Evolutionary conservation across 2,113 vertebrate species (phyloP), one percentile per base, ranked within the genome.

Genomic region (Bos javanicus): DNA sequence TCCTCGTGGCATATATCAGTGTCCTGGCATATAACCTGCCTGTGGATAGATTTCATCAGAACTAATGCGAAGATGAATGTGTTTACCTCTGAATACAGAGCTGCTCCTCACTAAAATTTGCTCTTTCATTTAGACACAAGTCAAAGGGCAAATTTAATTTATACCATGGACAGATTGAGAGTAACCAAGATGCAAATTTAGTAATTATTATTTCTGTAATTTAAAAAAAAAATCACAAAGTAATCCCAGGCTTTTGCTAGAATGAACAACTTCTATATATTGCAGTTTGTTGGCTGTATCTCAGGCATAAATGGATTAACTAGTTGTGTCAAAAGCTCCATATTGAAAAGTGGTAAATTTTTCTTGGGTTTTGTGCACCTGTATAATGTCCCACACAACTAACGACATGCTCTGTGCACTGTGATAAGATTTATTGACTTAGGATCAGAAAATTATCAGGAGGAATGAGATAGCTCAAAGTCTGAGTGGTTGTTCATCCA

Each of bases 11-110:
- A 54, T 67, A 92, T 28, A 81, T 97, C 62, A 52, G 93, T 96
- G 74, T 96, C 64, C 92, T 98, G 97, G 98, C 89, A 95, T 17
- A 87, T 87, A 98, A 97, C 94, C 71, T 91, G 95, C 59, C 94
- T 94, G 93, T 56, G 36, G 93, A 97, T 90, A 88, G 96, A 96
- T 98, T 98, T 97, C 90, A 97, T 97, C 97, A 92, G 82, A 97
- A 57, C 95, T 97, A 97, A 97, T 96, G 59, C 87, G 43, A 98
- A 97, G 97, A 98, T 96, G 84, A 97, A 98, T 98, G 96, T 97
- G 96, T 97, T 98, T 97, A 96, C 62, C 39, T 95, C 95, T 76
- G 83, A 95, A 86, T 96, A 87, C n/a, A 92, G 88, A 94, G 80
- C 83, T 56, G 52, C 6, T 95, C 26, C 33, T 94, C 30, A 91